Evolutionary conservation across 1,140 invertebrate genomes (phyloP).

Genomic region (Tribolium madens): DNA sequence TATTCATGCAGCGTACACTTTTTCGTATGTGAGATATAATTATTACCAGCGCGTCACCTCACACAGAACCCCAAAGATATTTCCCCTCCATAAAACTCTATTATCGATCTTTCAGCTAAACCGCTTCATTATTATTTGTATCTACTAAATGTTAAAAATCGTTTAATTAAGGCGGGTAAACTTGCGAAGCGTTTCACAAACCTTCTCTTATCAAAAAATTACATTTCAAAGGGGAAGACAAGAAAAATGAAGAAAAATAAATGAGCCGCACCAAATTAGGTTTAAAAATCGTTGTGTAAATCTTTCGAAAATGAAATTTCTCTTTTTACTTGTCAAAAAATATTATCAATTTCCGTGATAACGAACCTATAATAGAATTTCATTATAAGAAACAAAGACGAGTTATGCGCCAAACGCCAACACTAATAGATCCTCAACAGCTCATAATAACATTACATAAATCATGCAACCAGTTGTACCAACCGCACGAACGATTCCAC

Average conservation of each 20-base stretch:
- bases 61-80: slow-evolving; percentile 32
- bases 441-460: slow-evolving; percentile 16
- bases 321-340: slow-evolving; percentile 6
- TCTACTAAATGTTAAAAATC: slow-evolving; percentile 13
- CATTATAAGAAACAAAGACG: slow-evolving; percentile 7
- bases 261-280: slow-evolving; percentile 28
- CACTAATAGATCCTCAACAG: slow-evolving; percentile 12
- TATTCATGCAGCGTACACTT: slow-evolving; percentile 35
- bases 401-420: background rate
- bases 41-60: slow-evolving; percentile 3
- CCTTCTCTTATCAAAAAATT: slow-evolving; percentile 42
- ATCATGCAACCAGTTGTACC: slow-evolving; percentile 1
- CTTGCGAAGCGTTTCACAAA: background rate
- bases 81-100: slow-evolving; percentile 10
- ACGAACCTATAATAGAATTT: background rate
- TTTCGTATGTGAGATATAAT: slow-evolving; percentile 38
- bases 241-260: slow-evolving; percentile 42
- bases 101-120: slow-evolving; percentile 16
- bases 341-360: background rate
- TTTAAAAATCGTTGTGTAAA: slow-evolving; percentile 31
- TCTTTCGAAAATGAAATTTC: slow-evolving; percentile 18
- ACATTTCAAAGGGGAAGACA: slow-evolving; percentile 35
- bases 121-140: slow-evolving; percentile 1
- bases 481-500: slow-evolving; percentile 12
- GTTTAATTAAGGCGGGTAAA: slow-evolving; percentile 30